These are phyloP conservation scores for Oncorhynchus clarkii DNA, from an alignment of 2,113 vertebrate species.

Conservation along the genomic window DNA sequence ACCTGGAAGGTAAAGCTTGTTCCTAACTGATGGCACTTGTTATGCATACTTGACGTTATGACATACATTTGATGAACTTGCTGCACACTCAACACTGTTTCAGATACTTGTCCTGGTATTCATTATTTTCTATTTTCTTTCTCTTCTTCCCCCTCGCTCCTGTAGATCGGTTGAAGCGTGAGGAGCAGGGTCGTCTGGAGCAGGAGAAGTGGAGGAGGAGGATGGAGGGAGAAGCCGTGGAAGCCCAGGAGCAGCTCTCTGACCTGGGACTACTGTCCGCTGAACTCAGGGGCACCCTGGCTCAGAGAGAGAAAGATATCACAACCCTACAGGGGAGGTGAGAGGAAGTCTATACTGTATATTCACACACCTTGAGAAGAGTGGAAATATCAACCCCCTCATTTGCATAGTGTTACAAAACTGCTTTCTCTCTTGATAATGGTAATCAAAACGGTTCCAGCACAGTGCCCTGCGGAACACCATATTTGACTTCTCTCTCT, in stretches of 20 bases:
- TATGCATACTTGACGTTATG: background rate
- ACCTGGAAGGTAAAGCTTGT: slow-evolving; percentile 79
- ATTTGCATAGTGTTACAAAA: background rate
- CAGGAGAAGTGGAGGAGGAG: slow-evolving; percentile 86
- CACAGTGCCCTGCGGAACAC: no score
- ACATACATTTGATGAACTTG: background rate
- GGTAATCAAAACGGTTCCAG: no score
- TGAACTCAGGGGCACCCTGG: slow-evolving; percentile 79
- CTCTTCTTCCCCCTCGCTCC: background rate
- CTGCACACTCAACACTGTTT: background rate
- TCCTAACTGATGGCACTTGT: no score
- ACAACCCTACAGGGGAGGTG: slow-evolving; percentile 80
- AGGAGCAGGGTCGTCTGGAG: slow-evolving; percentile 87
- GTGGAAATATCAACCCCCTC: no score
- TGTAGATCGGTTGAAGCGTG: slow-evolving; percentile 85
- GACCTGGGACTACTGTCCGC: slow-evolving; percentile 78
- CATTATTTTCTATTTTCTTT: background rate
- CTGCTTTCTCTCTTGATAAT: background rate
- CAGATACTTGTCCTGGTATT: background rate
- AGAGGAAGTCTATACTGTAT: background rate
- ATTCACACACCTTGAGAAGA: no score
- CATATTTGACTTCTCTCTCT: background rate
- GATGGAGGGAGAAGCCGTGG: slow-evolving; percentile 82
- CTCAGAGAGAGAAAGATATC: slow-evolving; percentile 87
- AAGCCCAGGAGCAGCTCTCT: slow-evolving; percentile 86